These are phyloP conservation scores for Anthonomus grandis DNA, from an alignment of 1,140 invertebrate species.

Conservation along the genomic window DNA sequence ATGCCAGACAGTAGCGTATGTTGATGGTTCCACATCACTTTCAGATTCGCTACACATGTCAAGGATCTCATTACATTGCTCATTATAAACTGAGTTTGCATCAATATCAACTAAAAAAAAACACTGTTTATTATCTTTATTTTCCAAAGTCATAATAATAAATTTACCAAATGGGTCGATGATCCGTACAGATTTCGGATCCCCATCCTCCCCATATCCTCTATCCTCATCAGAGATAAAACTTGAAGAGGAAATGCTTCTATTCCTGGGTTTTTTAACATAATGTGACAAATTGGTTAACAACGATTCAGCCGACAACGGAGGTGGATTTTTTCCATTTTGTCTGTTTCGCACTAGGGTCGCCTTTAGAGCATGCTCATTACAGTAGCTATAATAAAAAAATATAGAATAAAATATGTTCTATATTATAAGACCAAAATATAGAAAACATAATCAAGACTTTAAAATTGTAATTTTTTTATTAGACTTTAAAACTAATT, in stretches of 20 bases:
- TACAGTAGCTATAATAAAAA: conserved; percentile 58
- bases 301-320: conserved; percentile 60
- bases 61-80: conserved; percentile 57
- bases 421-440: background rate
- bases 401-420: background rate
- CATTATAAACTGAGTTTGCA: conserved; percentile 53
- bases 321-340: conserved; percentile 54
- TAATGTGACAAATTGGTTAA: conserved; percentile 57
- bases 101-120: conserved; percentile 56
- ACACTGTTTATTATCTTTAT: background rate
- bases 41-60: conserved; percentile 71
- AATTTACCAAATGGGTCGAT: conserved; percentile 58
- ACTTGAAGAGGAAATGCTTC: conserved; percentile 30
- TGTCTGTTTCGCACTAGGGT: conserved; percentile 57
- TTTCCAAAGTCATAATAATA: too few relatives aligned
- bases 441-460: background rate
- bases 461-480: background rate
- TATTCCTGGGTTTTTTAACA: conserved; percentile 43
- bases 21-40: conserved; percentile 65
- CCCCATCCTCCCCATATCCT: conserved; percentile 40
- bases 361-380: conserved; percentile 60
- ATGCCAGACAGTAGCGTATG: conserved; percentile 62
- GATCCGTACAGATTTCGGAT: conserved; percentile 40
- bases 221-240: conserved; percentile 40
- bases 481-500: too few relatives aligned